Conservation (phyloP, 2,113 vertebrate species). For the Fukomys damarensis region DNA sequence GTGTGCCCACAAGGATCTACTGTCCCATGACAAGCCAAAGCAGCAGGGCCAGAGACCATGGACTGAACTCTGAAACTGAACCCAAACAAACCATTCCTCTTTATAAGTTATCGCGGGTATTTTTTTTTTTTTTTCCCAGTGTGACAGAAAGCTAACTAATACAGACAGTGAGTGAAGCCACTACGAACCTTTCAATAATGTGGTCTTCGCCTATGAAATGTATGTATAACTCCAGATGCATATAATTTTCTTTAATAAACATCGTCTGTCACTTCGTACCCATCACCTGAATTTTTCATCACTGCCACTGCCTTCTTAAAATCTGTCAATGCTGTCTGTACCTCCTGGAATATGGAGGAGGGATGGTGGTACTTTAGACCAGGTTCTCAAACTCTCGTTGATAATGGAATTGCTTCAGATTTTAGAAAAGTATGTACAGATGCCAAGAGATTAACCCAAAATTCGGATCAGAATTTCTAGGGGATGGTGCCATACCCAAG, state of each 20-base stretch:
- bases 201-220: not conserved
- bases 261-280: not conserved
- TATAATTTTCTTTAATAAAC: not conserved
- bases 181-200: not conserved
- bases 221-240: not conserved
- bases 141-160: not conserved
- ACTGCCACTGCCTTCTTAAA: not conserved
- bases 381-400: not conserved
- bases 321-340: not conserved
- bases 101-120: not conserved
- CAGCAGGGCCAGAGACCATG: not conserved
- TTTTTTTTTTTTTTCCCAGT: not conserved
- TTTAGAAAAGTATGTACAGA: not conserved
- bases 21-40: not conserved
- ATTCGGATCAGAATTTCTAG: not conserved
- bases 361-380: not conserved
- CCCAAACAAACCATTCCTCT: not conserved
- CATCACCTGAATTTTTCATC: not conserved
- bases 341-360: not conserved
- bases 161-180: not conserved
- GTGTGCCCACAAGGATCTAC: no score
- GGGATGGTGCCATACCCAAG: not conserved
- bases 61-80: not conserved
- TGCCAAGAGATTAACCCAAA: not conserved
- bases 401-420: not conserved